Evolutionary conservation across 2,113 vertebrate species (phyloP).

Genomic region (Amphiprion percula): DNA sequence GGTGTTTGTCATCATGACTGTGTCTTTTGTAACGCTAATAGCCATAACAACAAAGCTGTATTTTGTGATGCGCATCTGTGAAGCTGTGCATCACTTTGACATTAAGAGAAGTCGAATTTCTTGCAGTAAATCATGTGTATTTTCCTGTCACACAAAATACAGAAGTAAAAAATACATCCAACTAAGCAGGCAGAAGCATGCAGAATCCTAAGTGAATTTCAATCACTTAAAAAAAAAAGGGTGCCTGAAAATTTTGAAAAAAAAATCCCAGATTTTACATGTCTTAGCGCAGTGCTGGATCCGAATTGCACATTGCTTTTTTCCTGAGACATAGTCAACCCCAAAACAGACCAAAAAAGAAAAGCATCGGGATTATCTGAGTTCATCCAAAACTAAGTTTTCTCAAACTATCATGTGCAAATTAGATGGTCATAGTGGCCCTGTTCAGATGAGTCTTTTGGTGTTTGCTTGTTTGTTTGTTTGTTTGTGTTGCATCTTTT

Average conservation of each 20-base stretch:
- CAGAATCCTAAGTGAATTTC: neutral
- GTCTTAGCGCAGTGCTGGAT: too few species aligned
- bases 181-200: neutral
- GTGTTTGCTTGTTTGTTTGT: neutral
- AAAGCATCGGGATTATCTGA: too few species aligned
- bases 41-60: neutral
- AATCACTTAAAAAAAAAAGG: neutral
- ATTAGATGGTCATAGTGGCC: neutral
- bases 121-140: neutral
- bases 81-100: neutral
- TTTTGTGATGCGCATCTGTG: slow-evolving; percentile 2
- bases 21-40: slow-evolving; percentile 15
- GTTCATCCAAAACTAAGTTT: too few species aligned
- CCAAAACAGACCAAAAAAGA: too few species aligned
- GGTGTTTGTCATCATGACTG: slow-evolving; percentile 4
- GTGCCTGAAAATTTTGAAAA: neutral
- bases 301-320: too few species aligned
- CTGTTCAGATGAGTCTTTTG: neutral
- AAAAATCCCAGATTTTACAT: too few species aligned
- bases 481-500: too few species aligned
- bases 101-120: neutral
- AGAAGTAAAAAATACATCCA: neutral
- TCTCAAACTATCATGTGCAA: neutral
- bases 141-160: neutral
- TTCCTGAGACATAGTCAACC: too few species aligned